These are phyloP conservation scores for Epizoanthus rinbou DNA, from an alignment of 92 coral and sea anemone genomes.

Conservation along the genomic window DNA sequence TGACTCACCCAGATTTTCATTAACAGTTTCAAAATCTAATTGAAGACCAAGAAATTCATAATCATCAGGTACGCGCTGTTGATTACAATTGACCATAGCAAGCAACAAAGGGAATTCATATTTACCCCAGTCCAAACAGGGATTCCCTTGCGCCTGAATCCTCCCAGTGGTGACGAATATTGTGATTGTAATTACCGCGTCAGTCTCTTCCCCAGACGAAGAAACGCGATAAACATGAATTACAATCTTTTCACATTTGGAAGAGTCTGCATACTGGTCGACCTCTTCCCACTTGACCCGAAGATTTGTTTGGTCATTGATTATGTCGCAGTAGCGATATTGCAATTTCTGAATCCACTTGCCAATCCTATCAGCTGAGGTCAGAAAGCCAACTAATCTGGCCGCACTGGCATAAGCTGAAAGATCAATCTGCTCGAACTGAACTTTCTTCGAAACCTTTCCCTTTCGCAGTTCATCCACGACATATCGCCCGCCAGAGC, in stretches of 20 bases:
- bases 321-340: neutral
- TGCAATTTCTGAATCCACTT: no score
- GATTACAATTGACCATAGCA: neutral
- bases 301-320: neutral
- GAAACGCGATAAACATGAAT: neutral
- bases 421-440: neutral
- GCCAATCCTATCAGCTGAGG: neutral
- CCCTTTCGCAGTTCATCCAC: neutral
- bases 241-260: neutral
- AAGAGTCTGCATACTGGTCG: neutral
- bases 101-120: neutral
- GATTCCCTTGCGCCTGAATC: neutral
- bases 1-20: neutral
- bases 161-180: neutral
- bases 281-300: neutral
- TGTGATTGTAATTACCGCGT: neutral
- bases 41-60: neutral
- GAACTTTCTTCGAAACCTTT: neutral
- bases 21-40: neutral
- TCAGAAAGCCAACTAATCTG: neutral
- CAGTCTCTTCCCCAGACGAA: neutral
- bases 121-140: neutral
- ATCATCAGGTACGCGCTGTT: neutral
- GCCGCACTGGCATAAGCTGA: neutral
- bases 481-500: neutral